Conservation (phyloP, 2,888 invertebrate species). For the Tuta absoluta region DNA sequence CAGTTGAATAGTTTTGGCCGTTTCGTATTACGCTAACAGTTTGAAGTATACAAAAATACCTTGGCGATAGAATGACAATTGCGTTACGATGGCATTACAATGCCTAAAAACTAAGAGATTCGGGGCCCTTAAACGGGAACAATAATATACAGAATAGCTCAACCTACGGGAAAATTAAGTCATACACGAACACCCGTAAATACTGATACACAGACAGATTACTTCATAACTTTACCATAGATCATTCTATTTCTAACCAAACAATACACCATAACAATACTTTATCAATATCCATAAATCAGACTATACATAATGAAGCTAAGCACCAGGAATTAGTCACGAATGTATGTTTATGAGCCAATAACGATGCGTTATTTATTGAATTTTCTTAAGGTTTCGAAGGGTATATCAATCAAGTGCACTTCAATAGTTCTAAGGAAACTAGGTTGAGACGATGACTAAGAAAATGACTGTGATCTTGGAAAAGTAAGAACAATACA, state of each 20-base stretch:
- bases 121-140: too few species aligned
- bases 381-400: constrained; percentile 21
- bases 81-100: too few species aligned
- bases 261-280: constrained; percentile 43
- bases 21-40: too few species aligned
- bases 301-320: constrained; percentile 46
- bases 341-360: constrained; percentile 39
- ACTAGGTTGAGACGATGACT: background rate
- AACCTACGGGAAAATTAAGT: constrained; percentile 4
- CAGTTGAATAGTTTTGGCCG: too few species aligned
- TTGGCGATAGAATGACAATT: too few species aligned
- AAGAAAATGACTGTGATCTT: background rate
- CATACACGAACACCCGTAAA: constrained; percentile 17
- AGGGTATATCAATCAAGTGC: constrained; percentile 11
- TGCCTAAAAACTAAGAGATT: too few species aligned
- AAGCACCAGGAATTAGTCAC: constrained; percentile 46
- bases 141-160: background rate
- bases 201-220: constrained; percentile 26
- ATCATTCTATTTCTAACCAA: constrained; percentile 31
- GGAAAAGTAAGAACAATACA: background rate
- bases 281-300: constrained; percentile 48
- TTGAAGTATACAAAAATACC: too few species aligned
- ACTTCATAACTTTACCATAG: constrained; percentile 35
- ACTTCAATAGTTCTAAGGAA: background rate
- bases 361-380: constrained; percentile 32